A percentile compares a stretch with the other conserved stretches of the same genome.
phyloP scores from a whole-genome alignment of 2,797 vertebrate genomes.

The Coracias cyanogaster region DNA sequence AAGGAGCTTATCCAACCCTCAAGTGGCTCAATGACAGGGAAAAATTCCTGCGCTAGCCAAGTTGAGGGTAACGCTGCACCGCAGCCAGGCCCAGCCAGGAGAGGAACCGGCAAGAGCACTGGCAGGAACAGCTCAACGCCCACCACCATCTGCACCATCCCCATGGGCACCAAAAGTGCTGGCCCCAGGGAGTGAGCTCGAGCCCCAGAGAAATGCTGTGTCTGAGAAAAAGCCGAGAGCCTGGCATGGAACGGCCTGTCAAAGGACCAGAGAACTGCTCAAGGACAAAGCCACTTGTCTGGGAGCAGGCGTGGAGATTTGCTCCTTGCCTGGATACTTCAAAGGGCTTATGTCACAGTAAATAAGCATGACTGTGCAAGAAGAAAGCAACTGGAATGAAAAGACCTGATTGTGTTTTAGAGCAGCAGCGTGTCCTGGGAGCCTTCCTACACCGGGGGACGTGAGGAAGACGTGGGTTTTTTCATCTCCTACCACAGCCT shows the following conservation, averaged over 20 bases:
- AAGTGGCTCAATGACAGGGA: not conserved
- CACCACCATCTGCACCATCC: fast-evolving
- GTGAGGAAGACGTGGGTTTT: not conserved
- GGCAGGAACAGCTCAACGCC: not conserved
- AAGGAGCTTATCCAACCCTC: not conserved
- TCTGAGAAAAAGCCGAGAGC: not conserved
- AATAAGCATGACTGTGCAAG: slow-evolving; percentile 45
- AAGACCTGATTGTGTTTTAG: not conserved
- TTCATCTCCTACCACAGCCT: not conserved
- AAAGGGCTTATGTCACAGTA: slow-evolving; percentile 49
- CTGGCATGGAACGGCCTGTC: not conserved
- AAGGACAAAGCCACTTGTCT: slow-evolving; percentile 21
- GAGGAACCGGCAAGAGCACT: not conserved
- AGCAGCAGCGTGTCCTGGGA: slow-evolving; percentile 24
- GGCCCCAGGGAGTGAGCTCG: not conserved
- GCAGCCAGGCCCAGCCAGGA: not conserved
- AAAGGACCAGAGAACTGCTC: not conserved
- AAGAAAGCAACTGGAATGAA: slow-evolving; percentile 35
- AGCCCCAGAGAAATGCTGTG: not conserved
- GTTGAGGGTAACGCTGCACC: not conserved
- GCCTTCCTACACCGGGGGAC: not conserved
- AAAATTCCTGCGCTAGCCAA: not conserved
- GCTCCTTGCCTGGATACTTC: slow-evolving; percentile 47
- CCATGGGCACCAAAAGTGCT: fast-evolving
- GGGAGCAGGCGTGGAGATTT: slow-evolving; percentile 9